Conservation (phyloP, 2,888 invertebrate genomes). For the Tetropium fuscum region DNA sequence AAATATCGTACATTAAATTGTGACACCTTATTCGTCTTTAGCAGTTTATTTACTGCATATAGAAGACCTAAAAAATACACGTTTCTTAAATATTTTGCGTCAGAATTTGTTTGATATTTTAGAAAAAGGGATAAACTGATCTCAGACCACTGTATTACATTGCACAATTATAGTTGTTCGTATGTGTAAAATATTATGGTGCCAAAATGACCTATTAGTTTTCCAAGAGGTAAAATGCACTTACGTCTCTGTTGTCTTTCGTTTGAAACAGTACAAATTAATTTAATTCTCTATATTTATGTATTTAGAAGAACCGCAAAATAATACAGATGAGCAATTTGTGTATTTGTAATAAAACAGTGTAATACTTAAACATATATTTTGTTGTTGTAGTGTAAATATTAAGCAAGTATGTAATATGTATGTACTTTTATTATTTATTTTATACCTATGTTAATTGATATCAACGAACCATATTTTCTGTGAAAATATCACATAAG, state of each 20-base stretch:
- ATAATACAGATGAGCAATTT: constrained; percentile 35
- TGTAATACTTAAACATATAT: constrained; percentile 38
- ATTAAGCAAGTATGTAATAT: constrained; percentile 35
- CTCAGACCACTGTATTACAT: constrained; percentile 57
- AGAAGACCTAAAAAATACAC: not conserved
- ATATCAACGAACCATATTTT: constrained; percentile 43
- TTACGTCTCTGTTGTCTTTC: constrained; percentile 32
- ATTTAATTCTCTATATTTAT: constrained; percentile 30
- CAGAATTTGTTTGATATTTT: constrained; percentile 10
- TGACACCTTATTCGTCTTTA: no score
- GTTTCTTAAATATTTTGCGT: constrained; percentile 6
- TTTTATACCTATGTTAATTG: constrained; percentile 32
- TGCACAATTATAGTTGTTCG: constrained; percentile 54
- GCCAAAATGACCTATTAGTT: constrained; percentile 45
- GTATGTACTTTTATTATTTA: constrained; percentile 35
- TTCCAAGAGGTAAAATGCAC: constrained; percentile 27
- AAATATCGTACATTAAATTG: no score
- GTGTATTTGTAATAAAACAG: constrained; percentile 41
- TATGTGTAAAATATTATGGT: constrained; percentile 44
- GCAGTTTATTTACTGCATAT: no score
- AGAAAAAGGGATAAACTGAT: constrained; percentile 50
- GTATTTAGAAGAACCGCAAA: constrained; percentile 8
- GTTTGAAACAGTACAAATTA: constrained; percentile 47
- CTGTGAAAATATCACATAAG: constrained; percentile 52
- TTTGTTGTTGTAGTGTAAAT: constrained; percentile 40